phyloP scores from a whole-genome alignment of 2,888 invertebrate genomes.

The Platycheirus albimanus region DNA sequence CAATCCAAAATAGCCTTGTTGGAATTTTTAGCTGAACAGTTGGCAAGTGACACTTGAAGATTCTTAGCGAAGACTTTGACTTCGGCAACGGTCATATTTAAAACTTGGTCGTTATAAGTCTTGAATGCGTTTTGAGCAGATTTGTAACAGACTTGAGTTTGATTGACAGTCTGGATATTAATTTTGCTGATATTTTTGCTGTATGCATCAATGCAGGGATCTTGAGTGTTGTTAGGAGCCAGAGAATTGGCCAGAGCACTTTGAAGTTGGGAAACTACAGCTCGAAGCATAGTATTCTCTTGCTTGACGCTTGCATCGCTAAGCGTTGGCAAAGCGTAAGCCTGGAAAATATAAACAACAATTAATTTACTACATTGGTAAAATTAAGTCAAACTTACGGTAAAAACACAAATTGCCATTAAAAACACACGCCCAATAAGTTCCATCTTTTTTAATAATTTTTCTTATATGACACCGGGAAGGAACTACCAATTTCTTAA shows the following conservation, averaged over 20 bases:
- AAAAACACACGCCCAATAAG: slow-evolving; percentile 15
- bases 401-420: slow-evolving; percentile 32
- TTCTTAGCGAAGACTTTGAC: slow-evolving; percentile 1
- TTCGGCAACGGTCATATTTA: background rate
- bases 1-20: slow-evolving; percentile 3
- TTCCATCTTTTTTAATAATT: too few species aligned
- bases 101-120: background rate
- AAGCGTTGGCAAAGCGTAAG: slow-evolving; percentile 23
- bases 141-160: slow-evolving; percentile 13
- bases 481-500: too few species aligned
- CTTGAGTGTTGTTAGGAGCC: background rate
- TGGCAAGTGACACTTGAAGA: background rate
- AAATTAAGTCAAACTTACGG: slow-evolving; percentile 7
- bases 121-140: background rate
- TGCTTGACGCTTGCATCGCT: too few species aligned
- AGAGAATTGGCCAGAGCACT: background rate
- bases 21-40: background rate
- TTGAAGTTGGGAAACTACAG: too few species aligned
- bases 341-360: too few species aligned
- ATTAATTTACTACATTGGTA: too few species aligned
- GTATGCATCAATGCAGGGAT: background rate
- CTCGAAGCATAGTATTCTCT: too few species aligned
- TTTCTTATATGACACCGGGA: too few species aligned
- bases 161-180: slow-evolving; percentile 8
- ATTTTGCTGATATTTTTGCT: background rate